Evolutionary conservation across 2,113 vertebrate genomes (phyloP), one percentile per base, ranked within the genome.

Genomic region (Cyanoderma ruficeps): DNA sequence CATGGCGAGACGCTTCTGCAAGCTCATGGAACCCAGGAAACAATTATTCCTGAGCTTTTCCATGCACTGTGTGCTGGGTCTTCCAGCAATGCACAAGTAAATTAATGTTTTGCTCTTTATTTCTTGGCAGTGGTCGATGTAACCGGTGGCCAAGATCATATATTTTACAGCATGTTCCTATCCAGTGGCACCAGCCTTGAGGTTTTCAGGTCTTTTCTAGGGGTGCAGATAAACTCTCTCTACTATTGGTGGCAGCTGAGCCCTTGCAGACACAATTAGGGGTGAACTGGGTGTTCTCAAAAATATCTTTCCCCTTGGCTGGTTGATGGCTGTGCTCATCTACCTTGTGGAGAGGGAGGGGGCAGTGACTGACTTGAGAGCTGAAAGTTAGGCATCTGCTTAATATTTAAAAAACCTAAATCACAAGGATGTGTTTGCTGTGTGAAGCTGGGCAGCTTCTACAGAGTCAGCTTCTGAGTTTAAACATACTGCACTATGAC

Each of bases 401-500:
- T 46, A 44, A 21, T 25, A 39, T 18, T 68, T n/a, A 31, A 76
- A 92, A 56, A 24, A 70, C 44, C 25, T 23, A 17, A 53, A 50
- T 21, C 12, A 10, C 39, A 69, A 52, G 44, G 39, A 33, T 31
- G 52, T 78, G n/a, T 35, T 84, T 80, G 82, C 64, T 71, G 63
- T 27, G 53, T 30, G 71, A 96, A 93, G 63, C 72, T 75, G 53
- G 47, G 63, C 80, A 77, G 61, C 64, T 22, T 25, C 53, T 63
- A 75, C 1, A 1, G 70, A 75, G 55, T 37, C 41, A 74, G 6
- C 39, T 83, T 56, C 72, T 75, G 82, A 64, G 60, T 94, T 95
- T 77, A 85, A 96, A 97, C 57, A 97, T 87, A 95, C 23, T 93
- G 77, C 89, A 94, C 92, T 95, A 84, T 94, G 70, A 96, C 85